These are phyloP conservation scores for Menidia menidia DNA, from an alignment of 2,797 vertebrate genomes.

Conservation along the genomic window DNA sequence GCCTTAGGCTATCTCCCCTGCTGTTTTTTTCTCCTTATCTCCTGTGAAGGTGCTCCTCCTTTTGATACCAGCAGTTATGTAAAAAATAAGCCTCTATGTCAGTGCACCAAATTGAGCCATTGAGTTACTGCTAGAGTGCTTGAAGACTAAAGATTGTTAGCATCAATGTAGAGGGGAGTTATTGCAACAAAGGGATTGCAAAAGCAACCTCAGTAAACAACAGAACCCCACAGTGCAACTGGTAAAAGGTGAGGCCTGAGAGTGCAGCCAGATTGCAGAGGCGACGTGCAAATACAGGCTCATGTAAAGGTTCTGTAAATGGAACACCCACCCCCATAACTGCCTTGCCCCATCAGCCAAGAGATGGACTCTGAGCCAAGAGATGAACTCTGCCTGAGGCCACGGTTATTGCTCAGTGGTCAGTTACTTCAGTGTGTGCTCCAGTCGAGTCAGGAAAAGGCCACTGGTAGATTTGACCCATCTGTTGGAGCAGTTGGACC, in stretches of 20 bases:
- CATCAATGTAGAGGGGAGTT: slow-evolving; percentile 17
- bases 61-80: slow-evolving; percentile 34
- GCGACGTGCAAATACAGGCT: slow-evolving; percentile 52
- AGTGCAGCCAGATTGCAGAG: slow-evolving; percentile 54
- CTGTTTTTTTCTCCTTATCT: slow-evolving; percentile 40
- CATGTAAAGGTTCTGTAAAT: slow-evolving; percentile 30
- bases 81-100: slow-evolving; percentile 28
- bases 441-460: neutral
- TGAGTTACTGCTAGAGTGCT: slow-evolving; percentile 9
- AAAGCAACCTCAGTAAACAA: slow-evolving; percentile 35
- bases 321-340: slow-evolving; percentile 46
- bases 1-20: slow-evolving; percentile 53
- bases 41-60: slow-evolving; percentile 29
- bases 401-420: slow-evolving; percentile 6
- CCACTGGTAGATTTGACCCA: neutral
- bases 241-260: slow-evolving; percentile 48
- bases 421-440: neutral
- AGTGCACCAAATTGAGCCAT: slow-evolving; percentile 18
- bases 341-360: slow-evolving; percentile 45
- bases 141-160: slow-evolving; percentile 4
- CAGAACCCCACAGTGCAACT: slow-evolving; percentile 50
- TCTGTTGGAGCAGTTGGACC: neutral
- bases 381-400: slow-evolving; percentile 28
- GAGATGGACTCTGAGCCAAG: slow-evolving; percentile 50
- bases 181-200: slow-evolving; percentile 23